A percentile compares a stretch with the other conserved stretches of the same genome.
phyloP scores from a whole-genome alignment of 2,797 vertebrate species.

The Gymnothorax javanicus region DNA sequence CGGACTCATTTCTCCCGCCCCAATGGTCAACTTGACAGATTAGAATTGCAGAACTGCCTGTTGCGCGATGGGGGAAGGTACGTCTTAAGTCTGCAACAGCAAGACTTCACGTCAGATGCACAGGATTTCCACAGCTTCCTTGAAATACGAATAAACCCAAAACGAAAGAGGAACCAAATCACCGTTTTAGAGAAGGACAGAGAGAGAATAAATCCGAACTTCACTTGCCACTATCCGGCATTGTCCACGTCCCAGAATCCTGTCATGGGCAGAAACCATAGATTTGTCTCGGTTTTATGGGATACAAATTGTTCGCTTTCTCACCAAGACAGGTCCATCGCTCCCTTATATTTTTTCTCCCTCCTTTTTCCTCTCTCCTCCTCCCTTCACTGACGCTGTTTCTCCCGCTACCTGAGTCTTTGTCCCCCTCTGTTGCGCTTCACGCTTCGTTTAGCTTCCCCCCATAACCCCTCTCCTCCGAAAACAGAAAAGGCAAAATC shows the following conservation, averaged over 20 bases:
- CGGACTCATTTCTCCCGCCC: slow-evolving; percentile 4
- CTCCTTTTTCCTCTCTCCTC: slow-evolving; percentile 25
- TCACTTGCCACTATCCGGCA: slow-evolving; percentile 18
- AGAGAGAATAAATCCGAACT: slow-evolving; percentile 29
- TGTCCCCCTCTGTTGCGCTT: slow-evolving; percentile 73
- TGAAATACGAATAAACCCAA: slow-evolving; percentile 15
- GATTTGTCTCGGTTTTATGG: slow-evolving; percentile 43
- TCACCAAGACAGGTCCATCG: slow-evolving; percentile 28
- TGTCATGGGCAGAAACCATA: slow-evolving; percentile 31
- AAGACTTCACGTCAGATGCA: background rate
- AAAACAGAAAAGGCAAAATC: slow-evolving; percentile 62
- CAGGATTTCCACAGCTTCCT: slow-evolving; percentile 18
- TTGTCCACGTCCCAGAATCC: slow-evolving; percentile 23
- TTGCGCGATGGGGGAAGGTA: background rate
- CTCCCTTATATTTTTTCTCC: slow-evolving; percentile 25
- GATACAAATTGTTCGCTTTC: slow-evolving; percentile 21
- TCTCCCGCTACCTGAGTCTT: slow-evolving; percentile 62
- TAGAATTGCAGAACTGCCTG: slow-evolving; percentile 16
- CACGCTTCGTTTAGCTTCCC: slow-evolving; percentile 71
- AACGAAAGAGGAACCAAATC: slow-evolving; percentile 11
- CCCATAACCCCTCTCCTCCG: slow-evolving; percentile 64
- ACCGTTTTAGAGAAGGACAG: slow-evolving; percentile 20
- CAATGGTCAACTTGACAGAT: slow-evolving; percentile 20
- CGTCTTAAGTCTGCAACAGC: slow-evolving; percentile 2
- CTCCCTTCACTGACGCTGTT: slow-evolving; percentile 46